Percentiles rank a stretch among this genome's conserved stretches.
These are phyloP conservation scores for Nephrotoma appendiculata DNA, from an alignment of 2,888 invertebrate genomes.

Conservation along the genomic window DNA sequence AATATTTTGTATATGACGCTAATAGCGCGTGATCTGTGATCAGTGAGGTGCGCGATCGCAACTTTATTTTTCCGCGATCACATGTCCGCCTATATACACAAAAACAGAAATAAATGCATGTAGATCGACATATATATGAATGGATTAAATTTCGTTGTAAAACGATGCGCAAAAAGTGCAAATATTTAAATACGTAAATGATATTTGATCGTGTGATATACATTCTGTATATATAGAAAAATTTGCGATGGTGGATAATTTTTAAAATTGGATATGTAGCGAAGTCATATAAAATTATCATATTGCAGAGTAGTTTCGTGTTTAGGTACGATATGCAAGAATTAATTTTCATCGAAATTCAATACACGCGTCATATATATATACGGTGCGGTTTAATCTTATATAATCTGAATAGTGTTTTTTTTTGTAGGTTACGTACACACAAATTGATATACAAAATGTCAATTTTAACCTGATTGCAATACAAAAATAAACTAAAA, in stretches of 20 bases:
- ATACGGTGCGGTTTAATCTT: background rate
- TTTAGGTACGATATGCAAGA: background rate
- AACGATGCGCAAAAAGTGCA: background rate
- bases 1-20: too few relatives aligned
- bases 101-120: background rate
- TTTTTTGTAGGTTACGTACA: background rate
- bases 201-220: background rate
- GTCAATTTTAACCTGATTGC: background rate
- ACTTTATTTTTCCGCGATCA: background rate
- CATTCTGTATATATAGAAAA: background rate
- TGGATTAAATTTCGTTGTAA: background rate
- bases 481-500: background rate
- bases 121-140: background rate
- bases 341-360: background rate
- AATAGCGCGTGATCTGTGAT: background rate
- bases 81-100: background rate
- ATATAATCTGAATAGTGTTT: background rate
- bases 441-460: background rate
- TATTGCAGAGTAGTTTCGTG: background rate
- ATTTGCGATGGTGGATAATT: background rate
- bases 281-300: background rate
- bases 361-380: background rate
- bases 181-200: background rate
- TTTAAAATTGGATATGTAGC: background rate
- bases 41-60: background rate